Base-by-base conservation (phyloP, 2,113 vertebrate species). In the Labrus mixtus region DNA sequence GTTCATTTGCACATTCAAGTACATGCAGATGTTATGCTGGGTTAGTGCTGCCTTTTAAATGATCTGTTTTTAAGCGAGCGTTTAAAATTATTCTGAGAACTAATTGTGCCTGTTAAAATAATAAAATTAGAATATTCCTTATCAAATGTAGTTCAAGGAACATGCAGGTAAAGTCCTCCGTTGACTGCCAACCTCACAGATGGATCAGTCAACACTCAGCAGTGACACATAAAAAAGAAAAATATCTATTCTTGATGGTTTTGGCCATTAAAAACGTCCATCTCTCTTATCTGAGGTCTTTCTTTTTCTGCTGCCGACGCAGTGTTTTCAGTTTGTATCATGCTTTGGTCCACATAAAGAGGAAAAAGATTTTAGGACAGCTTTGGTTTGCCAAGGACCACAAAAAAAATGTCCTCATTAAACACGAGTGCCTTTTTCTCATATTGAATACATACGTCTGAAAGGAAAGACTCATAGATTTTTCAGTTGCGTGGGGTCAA, bases 111-210 rank as follows among this genome's bases (percentile, higher is more conserved):
- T 39, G 41, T 64, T 19, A 36, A 46, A 76, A 63, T 10, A 45
- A 62, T 16, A 65, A 25, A 11, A n/a, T n/a, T n/a, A n/a, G 37
- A 39, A 17, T 46, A 9, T 37, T 25, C 4, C 7, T 8, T 2
- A 20, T 68, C 16, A 13, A 29, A 6, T 53, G 33, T 13, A 61
- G 23, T 17, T 74, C 57, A 41, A 37, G 22, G 56, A 50, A 68
- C 23, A 59, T 22, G 53, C 41, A 76, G 63, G 59, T 68, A 73
- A 54, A 71, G 41, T 59, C 19, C 67, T 61, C 68, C 46, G 37
- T 6, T 39, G 12, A 25, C n/a, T 72, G 76, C 33, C 45, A 68
- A 36, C 33, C 29, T 62, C 45, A 77, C 77, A 73, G 73, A 80
- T 70, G 65, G 66, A 76, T 74, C 43, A 68, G 65, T 70, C 36